A percentile compares a stretch with the other conserved stretches of the same genome.
Conservation (phyloP, 2,888 invertebrate genomes). For the Boloria euphrosyne region DNA sequence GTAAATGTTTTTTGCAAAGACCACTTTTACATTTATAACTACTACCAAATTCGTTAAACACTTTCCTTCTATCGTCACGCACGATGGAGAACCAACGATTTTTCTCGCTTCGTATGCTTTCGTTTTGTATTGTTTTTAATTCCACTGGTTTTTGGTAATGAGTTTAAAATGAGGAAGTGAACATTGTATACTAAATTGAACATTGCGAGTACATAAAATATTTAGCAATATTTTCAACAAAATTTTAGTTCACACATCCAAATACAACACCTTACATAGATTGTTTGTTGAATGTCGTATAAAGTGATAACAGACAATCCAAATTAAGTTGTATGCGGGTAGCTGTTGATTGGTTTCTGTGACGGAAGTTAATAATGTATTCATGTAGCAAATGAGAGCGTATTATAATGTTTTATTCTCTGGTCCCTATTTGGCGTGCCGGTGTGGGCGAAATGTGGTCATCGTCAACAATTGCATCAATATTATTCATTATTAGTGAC, state of each 20-base stretch:
- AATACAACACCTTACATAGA: slow-evolving; percentile 37
- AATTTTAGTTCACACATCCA: slow-evolving; percentile 47
- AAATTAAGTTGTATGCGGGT: slow-evolving; percentile 51
- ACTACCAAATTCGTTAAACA: slow-evolving; percentile 47
- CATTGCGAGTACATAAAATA: not conserved
- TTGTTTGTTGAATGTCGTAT: slow-evolving; percentile 38
- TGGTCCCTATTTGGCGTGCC: slow-evolving; percentile 58
- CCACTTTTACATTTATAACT: slow-evolving; percentile 54
- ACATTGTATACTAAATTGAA: not conserved
- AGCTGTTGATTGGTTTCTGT: slow-evolving; percentile 61
- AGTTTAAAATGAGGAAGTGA: slow-evolving; percentile 31
- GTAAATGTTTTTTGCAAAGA: slow-evolving; percentile 68
- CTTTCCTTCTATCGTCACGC: slow-evolving; percentile 57
- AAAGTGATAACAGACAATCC: slow-evolving; percentile 48
- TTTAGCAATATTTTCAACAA: not conserved
- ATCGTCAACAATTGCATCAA: slow-evolving; percentile 44
- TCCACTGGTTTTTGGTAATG: slow-evolving; percentile 32
- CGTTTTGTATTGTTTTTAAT: slow-evolving; percentile 44
- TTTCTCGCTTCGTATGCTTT: slow-evolving; percentile 42
- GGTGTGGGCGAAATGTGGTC: slow-evolving; percentile 64
- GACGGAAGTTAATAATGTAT: slow-evolving; percentile 66
- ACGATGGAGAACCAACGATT: slow-evolving; percentile 49
- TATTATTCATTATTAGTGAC: slow-evolving; percentile 22
- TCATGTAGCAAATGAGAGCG: slow-evolving; percentile 55
- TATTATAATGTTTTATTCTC: slow-evolving; percentile 46